Conservation (phyloP, 2,113 vertebrate species). For the Notarius quadriscutis region DNA sequence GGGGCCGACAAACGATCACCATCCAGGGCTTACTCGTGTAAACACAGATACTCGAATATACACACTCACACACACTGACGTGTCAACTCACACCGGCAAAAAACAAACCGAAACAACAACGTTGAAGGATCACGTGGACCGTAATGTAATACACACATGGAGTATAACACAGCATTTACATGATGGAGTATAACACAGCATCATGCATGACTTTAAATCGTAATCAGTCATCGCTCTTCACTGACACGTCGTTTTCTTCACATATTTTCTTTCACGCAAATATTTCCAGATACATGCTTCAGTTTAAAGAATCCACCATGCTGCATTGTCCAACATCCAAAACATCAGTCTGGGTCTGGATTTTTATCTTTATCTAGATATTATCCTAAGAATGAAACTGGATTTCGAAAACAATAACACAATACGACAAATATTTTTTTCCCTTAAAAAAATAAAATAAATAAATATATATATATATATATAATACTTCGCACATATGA, state of each 20-base stretch:
- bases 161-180: background rate
- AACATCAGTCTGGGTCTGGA: background rate
- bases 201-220: background rate
- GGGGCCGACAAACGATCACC: conserved; percentile 52
- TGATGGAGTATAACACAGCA: background rate
- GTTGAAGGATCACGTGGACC: no score
- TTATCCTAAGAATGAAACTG: background rate
- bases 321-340: background rate
- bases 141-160: background rate
- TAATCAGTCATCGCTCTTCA: background rate
- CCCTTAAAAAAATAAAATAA: no score
- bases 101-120: background rate
- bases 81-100: conserved; percentile 33
- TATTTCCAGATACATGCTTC: background rate
- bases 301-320: background rate
- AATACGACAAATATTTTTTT: background rate
- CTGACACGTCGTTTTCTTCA: background rate
- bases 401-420: no score
- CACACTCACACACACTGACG: conserved; percentile 36
- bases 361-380: background rate
- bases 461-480: no score
- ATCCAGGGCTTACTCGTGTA: conserved; percentile 44
- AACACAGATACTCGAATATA: conserved; percentile 48
- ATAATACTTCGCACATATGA: no score
- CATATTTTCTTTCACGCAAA: background rate